phyloP scores from a whole-genome alignment of 2,113 vertebrate genomes.

The Osmerus eperlanus region DNA sequence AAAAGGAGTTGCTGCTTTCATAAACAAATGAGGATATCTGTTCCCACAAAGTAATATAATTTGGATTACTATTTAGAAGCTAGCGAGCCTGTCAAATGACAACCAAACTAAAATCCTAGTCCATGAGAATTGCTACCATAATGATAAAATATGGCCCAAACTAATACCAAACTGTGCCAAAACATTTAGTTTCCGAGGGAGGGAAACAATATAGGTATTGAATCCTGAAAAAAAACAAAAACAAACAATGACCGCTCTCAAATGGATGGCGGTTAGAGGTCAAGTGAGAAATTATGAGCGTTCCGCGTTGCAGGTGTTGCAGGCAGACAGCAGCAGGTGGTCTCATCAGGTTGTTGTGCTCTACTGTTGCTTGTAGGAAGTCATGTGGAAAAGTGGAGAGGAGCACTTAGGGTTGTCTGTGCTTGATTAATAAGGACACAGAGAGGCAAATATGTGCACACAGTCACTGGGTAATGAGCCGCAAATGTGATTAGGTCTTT shows the following conservation, averaged over 20 bases:
- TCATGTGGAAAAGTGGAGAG: constrained; percentile 74
- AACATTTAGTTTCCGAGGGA: not conserved
- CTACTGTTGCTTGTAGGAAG: constrained; percentile 70
- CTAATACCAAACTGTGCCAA: not conserved
- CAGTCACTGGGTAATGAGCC: constrained; percentile 70
- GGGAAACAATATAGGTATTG: not conserved
- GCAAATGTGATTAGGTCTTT: constrained; percentile 72
- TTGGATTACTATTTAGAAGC: too few relatives aligned
- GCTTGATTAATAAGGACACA: constrained; percentile 74
- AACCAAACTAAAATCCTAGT: too few relatives aligned
- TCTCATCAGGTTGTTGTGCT: constrained; percentile 63
- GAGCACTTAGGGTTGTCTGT: constrained; percentile 68
- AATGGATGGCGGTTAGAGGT: constrained; percentile 55
- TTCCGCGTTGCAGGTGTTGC: constrained; percentile 58
- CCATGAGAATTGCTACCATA: too few relatives aligned
- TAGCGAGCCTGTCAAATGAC: too few relatives aligned
- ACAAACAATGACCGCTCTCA: constrained; percentile 16
- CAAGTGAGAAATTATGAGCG: constrained; percentile 61
- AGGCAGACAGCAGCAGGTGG: constrained; percentile 62
- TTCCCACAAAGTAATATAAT: too few relatives aligned
- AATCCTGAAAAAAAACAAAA: not conserved
- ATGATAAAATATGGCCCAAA: too few relatives aligned
- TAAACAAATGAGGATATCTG: too few relatives aligned
- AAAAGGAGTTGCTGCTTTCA: too few relatives aligned
- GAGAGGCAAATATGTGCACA: constrained; percentile 73